Evolutionary conservation across 2,113 vertebrate genomes (phyloP).

Genomic region (Mirza zaza): DNA sequence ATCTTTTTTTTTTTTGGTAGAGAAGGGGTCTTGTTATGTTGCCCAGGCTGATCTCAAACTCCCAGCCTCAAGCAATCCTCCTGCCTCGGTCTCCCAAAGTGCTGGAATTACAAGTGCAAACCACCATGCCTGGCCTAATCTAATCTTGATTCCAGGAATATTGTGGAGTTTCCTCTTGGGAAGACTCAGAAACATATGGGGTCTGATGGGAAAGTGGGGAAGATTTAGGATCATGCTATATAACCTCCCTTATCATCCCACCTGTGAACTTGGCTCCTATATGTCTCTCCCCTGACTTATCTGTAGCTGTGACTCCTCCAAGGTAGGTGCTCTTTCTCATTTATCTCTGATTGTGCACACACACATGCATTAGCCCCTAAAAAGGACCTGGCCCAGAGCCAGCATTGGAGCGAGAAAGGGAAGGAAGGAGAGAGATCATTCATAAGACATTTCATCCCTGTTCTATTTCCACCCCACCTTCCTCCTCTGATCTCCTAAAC

Average conservation of each 20-base stretch:
- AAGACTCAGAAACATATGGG: background rate
- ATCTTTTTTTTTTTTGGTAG: background rate
- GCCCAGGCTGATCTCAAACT: too few species aligned
- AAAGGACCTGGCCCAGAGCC: background rate
- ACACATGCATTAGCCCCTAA: background rate
- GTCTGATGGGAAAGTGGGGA: background rate
- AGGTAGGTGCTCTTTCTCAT: background rate
- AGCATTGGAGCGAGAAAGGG: background rate
- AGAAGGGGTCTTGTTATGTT: too few species aligned
- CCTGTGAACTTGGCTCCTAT: background rate
- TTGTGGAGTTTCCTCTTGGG: background rate
- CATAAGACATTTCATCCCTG: background rate
- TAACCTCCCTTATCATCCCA: background rate
- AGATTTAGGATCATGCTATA: background rate
- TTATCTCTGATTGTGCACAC: background rate
- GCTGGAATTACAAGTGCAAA: too few species aligned
- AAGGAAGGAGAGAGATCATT: background rate
- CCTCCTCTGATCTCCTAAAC: background rate
- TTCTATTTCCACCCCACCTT: background rate
- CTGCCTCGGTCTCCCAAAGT: too few species aligned
- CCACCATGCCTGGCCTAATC: background rate
- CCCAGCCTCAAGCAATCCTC: too few species aligned
- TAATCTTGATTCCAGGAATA: background rate
- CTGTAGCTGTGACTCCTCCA: background rate
- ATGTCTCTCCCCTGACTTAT: background rate